phyloP scores from a whole-genome alignment of 2,888 invertebrate species.

The Epirrhoe alternata region DNA sequence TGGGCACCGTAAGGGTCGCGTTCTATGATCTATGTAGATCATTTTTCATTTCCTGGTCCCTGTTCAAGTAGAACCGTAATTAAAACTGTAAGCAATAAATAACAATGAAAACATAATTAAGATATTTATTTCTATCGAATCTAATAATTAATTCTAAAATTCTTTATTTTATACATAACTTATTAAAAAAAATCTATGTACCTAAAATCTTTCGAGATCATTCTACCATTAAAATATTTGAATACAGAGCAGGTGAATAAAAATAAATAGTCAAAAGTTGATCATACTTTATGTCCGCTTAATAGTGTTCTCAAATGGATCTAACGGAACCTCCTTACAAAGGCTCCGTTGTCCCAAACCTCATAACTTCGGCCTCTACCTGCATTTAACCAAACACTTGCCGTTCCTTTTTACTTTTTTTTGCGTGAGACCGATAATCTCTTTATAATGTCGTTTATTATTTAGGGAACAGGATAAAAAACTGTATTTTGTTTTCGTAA shows the following conservation, averaged over 20 bases:
- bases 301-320: conserved; percentile 62
- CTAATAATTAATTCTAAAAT: no score
- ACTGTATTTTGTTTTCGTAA: conserved; percentile 1
- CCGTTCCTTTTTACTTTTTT: conserved; percentile 63
- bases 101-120: neutral
- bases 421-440: conserved; percentile 66
- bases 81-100: neutral
- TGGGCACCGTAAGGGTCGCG: conserved; percentile 58
- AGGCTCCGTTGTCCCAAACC: conserved; percentile 61
- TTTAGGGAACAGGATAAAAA: conserved; percentile 27
- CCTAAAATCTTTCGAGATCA: neutral
- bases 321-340: conserved; percentile 74
- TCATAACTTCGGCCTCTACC: conserved; percentile 68
- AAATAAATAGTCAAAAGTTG: conserved; percentile 47
- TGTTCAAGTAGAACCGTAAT: conserved; percentile 27
- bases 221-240: neutral
- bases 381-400: conserved; percentile 75
- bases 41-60: conserved; percentile 44
- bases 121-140: no score
- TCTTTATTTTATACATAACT: no score
- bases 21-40: conserved; percentile 41
- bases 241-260: conserved; percentile 48
- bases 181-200: no score
- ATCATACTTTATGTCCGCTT: conserved; percentile 65
- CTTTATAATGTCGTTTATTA: conserved; percentile 55